phyloP scores from a whole-genome alignment of 2,113 vertebrate species.

The Thermophis baileyi region DNA sequence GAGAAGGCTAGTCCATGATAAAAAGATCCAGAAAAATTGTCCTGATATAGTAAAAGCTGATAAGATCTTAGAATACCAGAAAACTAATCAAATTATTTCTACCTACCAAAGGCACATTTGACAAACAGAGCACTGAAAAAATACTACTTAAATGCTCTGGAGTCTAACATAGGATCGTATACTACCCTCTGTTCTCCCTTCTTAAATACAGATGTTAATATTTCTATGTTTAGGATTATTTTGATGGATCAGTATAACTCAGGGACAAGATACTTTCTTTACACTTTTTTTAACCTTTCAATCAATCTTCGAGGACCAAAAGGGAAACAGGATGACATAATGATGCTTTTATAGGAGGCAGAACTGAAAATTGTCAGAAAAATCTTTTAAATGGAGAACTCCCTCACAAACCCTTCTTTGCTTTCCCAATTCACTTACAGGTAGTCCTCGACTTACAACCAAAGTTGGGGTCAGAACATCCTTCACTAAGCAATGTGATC shows the following conservation, averaged over 20 bases:
- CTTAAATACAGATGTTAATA: neutral
- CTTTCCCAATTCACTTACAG: neutral
- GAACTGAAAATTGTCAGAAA: neutral
- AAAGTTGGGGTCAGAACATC: no score
- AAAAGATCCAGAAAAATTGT: conserved; percentile 2
- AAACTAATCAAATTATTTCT: neutral
- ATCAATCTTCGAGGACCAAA: neutral
- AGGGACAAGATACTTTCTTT: neutral
- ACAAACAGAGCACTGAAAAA: neutral
- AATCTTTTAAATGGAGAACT: neutral
- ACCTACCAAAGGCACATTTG: neutral
- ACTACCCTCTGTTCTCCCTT: neutral
- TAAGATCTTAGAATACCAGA: accelerated
- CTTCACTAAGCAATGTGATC: no score
- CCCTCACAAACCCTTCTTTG: neutral
- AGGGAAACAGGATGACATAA: neutral
- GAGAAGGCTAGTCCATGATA: conserved; percentile 2
- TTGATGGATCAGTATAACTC: neutral
- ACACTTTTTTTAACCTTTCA: neutral
- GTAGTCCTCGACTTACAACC: no score
- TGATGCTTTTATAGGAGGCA: neutral
- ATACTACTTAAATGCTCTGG: neutral
- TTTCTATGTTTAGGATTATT: neutral
- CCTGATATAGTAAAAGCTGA: accelerated
- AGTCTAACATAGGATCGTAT: neutral